Evolutionary conservation across 2,888 invertebrate genomes (phyloP).

Genomic region (Entomobrya proxima): DNA sequence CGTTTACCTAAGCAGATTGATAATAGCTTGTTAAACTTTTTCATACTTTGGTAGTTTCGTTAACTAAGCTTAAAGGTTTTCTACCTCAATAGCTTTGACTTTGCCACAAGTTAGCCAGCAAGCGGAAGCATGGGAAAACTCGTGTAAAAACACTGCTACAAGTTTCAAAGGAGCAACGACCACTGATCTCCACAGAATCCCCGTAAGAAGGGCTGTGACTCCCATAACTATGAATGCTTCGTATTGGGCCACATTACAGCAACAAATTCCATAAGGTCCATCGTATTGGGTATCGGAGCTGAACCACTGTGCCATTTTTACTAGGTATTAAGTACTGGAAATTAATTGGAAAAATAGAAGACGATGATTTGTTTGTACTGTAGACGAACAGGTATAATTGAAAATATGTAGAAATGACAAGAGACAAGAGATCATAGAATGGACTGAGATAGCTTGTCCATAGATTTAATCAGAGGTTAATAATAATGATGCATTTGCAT

Average conservation of each 20-base stretch:
- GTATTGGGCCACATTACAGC: constrained; percentile 68
- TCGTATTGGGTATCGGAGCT: not conserved
- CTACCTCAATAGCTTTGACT: constrained; percentile 68
- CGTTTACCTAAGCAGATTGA: constrained; percentile 64
- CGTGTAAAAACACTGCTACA: constrained; percentile 72
- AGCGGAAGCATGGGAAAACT: constrained; percentile 71
- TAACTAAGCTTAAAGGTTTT: not conserved
- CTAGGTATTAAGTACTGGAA: not conserved
- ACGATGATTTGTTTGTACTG: too few species aligned
- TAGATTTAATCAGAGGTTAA: too few species aligned
- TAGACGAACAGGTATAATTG: too few species aligned
- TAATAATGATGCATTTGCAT: too few species aligned
- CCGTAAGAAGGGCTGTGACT: constrained; percentile 66
- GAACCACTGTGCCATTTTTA: not conserved
- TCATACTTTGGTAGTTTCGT: not conserved
- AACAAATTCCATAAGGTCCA: constrained; percentile 62
- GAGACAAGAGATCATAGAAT: too few species aligned
- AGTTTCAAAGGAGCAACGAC: constrained; percentile 69
- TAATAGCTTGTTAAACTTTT: not conserved
- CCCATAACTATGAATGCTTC: constrained; percentile 72
- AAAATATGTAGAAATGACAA: too few species aligned
- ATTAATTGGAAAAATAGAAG: too few species aligned
- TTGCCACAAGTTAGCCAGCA: constrained; percentile 73
- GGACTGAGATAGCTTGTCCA: too few species aligned
- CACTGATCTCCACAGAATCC: constrained; percentile 67